Percentiles rank a stretch among this genome's conserved stretches.
phyloP scores from a whole-genome alignment of 1,140 invertebrate genomes.

The Pantala flavescens region DNA sequence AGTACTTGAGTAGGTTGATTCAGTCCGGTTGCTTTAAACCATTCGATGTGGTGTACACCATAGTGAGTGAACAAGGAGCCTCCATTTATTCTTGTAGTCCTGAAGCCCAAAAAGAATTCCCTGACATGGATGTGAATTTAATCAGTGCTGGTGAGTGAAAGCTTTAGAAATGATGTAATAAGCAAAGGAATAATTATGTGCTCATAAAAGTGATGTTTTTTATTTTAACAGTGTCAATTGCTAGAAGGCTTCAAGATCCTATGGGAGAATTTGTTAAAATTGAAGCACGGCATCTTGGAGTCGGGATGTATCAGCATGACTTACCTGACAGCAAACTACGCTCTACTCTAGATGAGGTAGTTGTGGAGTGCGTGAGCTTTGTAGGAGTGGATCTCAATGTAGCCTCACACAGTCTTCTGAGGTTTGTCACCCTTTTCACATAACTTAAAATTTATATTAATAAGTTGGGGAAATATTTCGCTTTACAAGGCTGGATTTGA shows the following conservation, averaged over 20 bases:
- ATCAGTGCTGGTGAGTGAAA: constrained; percentile 56
- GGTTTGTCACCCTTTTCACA: constrained; percentile 37
- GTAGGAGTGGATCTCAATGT: constrained; percentile 86
- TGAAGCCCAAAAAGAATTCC: constrained; percentile 74
- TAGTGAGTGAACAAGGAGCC: constrained; percentile 79
- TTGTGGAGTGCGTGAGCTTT: constrained; percentile 75
- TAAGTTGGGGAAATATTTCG: constrained; percentile 14
- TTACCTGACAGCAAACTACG: constrained; percentile 64
- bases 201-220: neutral
- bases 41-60: constrained; percentile 57
- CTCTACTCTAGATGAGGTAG: constrained; percentile 56
- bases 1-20: constrained; percentile 56
- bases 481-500: too few species aligned
- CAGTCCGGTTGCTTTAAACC: constrained; percentile 40
- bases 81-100: constrained; percentile 81
- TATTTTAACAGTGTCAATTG: constrained; percentile 58
- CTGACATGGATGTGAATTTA: constrained; percentile 62
- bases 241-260: constrained; percentile 76
- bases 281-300: constrained; percentile 80
- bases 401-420: constrained; percentile 64
- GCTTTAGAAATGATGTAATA: neutral
- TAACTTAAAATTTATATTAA: neutral
- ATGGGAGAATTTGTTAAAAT: constrained; percentile 84
- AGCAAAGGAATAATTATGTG: neutral
- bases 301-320: constrained; percentile 90